Evolutionary conservation across 2,113 vertebrate species (phyloP).

Genomic region (Orycteropus afer): DNA sequence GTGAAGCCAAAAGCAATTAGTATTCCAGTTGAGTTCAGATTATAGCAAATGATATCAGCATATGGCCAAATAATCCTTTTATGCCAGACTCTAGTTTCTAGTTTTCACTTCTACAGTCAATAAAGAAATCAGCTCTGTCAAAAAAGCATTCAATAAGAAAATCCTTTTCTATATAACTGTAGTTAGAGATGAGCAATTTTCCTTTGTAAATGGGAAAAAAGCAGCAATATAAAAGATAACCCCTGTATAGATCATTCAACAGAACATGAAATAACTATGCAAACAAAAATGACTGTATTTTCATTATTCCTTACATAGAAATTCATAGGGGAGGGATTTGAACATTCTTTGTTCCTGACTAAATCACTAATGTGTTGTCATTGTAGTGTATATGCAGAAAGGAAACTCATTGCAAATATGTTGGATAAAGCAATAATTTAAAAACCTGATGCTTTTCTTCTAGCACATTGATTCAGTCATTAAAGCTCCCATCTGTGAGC

Average conservation of each 20-base stretch:
- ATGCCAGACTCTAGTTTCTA: constrained; percentile 78
- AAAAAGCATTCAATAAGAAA: constrained; percentile 84
- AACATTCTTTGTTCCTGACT: constrained; percentile 66
- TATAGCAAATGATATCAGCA: constrained; percentile 75
- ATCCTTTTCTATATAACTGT: constrained; percentile 77
- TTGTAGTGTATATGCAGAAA: constrained; percentile 68
- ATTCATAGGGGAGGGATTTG: constrained; percentile 46
- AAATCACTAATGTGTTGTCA: constrained; percentile 67
- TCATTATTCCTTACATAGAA: constrained; percentile 76
- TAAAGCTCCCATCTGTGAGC: constrained; percentile 49
- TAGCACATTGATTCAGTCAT: constrained; percentile 70
- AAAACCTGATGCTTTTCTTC: constrained; percentile 64
- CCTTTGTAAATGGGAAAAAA: constrained; percentile 76
- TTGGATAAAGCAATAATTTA: constrained; percentile 75
- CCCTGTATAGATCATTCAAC: constrained; percentile 58
- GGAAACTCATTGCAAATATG: constrained; percentile 68
- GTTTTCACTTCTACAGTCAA: constrained; percentile 84
- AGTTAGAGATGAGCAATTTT: constrained; percentile 81
- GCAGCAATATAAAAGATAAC: constrained; percentile 71
- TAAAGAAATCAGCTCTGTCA: constrained; percentile 83
- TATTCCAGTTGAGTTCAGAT: constrained; percentile 73
- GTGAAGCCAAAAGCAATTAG: constrained; percentile 73
- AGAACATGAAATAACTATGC: constrained; percentile 65
- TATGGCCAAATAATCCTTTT: constrained; percentile 80
- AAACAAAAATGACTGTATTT: constrained; percentile 74